These are phyloP conservation scores for Campoplex nolae DNA, from an alignment of 2,888 invertebrate species.

Conservation along the genomic window DNA sequence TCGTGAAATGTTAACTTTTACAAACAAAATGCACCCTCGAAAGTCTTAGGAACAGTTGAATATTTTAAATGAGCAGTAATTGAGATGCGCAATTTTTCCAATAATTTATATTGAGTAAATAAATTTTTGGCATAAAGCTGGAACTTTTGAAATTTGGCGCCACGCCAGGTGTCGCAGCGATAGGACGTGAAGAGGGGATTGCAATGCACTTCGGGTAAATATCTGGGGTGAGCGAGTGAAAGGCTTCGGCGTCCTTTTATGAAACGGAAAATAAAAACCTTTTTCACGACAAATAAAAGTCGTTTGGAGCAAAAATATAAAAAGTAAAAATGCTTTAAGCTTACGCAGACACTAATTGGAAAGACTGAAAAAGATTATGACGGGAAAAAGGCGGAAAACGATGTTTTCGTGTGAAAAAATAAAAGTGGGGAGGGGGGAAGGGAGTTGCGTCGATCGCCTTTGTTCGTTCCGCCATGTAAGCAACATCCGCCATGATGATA, in stretches of 20 bases:
- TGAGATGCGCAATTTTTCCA: not conserved
- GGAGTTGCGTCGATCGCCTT: constrained; percentile 51
- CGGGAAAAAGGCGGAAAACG: not conserved
- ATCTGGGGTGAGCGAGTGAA: constrained; percentile 54
- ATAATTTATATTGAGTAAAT: not conserved
- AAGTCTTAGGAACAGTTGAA: too few species aligned
- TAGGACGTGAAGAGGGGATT: not conserved
- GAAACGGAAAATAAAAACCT: constrained; percentile 1
- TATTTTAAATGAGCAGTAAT: not conserved
- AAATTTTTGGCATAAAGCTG: not conserved
- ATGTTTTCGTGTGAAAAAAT: not conserved
- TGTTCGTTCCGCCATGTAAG: constrained; percentile 63
- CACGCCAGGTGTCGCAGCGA: constrained; percentile 26
- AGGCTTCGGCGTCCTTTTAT: constrained; percentile 47
- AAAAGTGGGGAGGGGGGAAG: not conserved
- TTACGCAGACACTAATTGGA: not conserved
- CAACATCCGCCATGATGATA: constrained; percentile 83
- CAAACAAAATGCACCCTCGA: too few species aligned
- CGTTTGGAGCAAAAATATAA: not conserved
- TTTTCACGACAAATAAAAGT: constrained; percentile 5
- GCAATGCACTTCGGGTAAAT: constrained; percentile 65
- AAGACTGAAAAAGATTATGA: not conserved
- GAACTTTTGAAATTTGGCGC: constrained; percentile 58
- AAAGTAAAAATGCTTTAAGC: not conserved
- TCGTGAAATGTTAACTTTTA: too few species aligned